Base-by-base conservation (phyloP, 2,888 invertebrate genomes). In the Caenorhabditis becei region DNA sequence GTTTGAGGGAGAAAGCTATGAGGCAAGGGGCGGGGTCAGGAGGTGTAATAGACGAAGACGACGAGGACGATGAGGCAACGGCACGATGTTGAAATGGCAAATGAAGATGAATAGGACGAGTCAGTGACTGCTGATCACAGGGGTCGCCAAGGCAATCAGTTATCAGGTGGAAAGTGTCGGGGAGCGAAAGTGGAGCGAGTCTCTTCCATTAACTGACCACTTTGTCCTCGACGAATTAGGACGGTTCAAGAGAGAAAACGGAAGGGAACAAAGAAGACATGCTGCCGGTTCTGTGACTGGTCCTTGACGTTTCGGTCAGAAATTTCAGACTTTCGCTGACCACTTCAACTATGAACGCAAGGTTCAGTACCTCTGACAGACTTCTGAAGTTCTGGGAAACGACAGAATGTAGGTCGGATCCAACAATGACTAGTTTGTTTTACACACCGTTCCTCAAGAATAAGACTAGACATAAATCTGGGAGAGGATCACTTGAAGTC, bases 1-100 rank as follows among this genome's bases (percentile, higher is more conserved):
- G 49, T 53, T 59, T 61, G 67, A 66, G 59, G 51, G 56, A 41
- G 23, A 70, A 62, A 59, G 70, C 59, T 54, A 23, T 16, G 35
- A 28, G 26, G 32, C 51, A 28, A 20, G 3, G 53, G 71, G 71
- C 54, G 71, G 54, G 23, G 70, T 70, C 20, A 49, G 69, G 69
- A 53, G 41, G 71, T 71, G 71, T 71, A 71, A 71, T 28, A 54
- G 11, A 63, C 7, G 37, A 54, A 20, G 58, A 35, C 20, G 49
- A 32, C 37, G 59, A 47, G 26, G n/a, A n/a, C n/a, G n/a, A n/a
- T n/a, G n/a, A 7, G 32, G 32, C 32, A n/a, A n/a, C 10, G 32
- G 32, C 32, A 67, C 37, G 41, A 35, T 24, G 61, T 26, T 24
- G 44, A 71, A 71, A 44, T 44, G 56, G 20, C 41, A 53, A 61